These are phyloP conservation scores for Anoncus sp. DNA, from an alignment of 2,888 invertebrate species.

Conservation along the genomic window DNA sequence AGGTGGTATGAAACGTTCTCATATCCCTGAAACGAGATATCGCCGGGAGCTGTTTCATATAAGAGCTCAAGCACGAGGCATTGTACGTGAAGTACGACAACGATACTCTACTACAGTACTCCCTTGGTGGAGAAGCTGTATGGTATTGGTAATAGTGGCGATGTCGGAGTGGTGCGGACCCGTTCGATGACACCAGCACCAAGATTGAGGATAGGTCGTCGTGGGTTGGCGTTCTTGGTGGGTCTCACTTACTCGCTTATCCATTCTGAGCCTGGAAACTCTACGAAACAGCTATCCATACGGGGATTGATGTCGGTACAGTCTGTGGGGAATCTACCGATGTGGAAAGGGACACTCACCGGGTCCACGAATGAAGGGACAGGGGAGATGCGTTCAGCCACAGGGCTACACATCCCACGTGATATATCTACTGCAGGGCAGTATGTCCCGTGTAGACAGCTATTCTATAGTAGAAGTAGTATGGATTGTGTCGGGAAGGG, in stretches of 20 bases:
- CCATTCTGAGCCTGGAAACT: constrained; percentile 30
- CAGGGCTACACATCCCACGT: constrained; percentile 24
- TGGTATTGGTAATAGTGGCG: constrained; percentile 4
- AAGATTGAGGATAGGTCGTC: constrained; percentile 32
- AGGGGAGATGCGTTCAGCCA: constrained; percentile 24
- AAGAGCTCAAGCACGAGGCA: constrained; percentile 69
- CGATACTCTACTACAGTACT: constrained; percentile 31
- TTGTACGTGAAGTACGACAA: constrained; percentile 57
- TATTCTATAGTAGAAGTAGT: constrained; percentile 19
- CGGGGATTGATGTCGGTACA: constrained; percentile 20
- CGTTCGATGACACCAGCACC: constrained; percentile 28
- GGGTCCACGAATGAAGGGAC: constrained; percentile 6
- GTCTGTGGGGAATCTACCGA: constrained; percentile 33
- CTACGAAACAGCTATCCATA: constrained; percentile 31
- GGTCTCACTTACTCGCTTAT: constrained; percentile 30
- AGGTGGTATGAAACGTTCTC: constrained; percentile 53
- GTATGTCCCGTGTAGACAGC: constrained; percentile 17
- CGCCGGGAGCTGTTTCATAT: constrained; percentile 74
- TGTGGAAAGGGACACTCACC: constrained; percentile 14
- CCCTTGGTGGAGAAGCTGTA: constrained; percentile 9
- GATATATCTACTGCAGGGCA: constrained; percentile 14
- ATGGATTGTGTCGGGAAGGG: constrained; percentile 46
- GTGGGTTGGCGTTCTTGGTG: constrained; percentile 26
- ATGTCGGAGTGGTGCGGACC: constrained; percentile 1
- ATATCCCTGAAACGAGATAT: constrained; percentile 72